Conservation (phyloP, 2,888 invertebrate species). For the Anticlea derivata region DNA sequence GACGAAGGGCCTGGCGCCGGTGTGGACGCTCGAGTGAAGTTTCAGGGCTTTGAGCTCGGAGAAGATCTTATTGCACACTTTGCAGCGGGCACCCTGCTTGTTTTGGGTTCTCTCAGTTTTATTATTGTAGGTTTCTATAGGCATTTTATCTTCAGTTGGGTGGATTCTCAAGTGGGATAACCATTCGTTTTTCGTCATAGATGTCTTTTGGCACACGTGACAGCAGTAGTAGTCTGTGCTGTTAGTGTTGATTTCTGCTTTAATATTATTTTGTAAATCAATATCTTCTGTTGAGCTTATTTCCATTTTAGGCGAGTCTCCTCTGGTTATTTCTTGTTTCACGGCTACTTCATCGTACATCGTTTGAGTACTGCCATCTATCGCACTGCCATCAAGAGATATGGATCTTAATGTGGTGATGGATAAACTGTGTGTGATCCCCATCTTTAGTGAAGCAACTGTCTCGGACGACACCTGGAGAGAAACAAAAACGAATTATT, state of each 20-base stretch:
- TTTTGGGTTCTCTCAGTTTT: background rate
- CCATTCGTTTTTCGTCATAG: background rate
- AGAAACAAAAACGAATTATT: background rate
- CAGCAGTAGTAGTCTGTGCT: background rate
- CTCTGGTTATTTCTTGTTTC: background rate
- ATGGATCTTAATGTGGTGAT: background rate
- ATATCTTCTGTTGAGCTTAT: background rate
- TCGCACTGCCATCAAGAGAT: background rate
- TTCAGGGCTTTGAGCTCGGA: background rate
- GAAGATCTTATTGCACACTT: background rate
- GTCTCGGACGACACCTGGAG: background rate
- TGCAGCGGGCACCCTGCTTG: background rate
- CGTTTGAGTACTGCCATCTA: background rate
- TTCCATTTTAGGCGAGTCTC: background rate
- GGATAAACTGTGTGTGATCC: background rate
- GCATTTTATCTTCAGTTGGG: background rate
- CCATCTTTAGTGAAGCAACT: background rate
- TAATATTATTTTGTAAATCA: background rate
- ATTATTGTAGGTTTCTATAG: background rate
- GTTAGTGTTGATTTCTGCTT: background rate
- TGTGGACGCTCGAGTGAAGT: background rate
- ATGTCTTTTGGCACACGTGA: background rate
- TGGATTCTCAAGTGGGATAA: background rate
- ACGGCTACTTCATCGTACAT: background rate
- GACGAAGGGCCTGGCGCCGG: conserved; percentile 1